Conservation (phyloP, 2,888 invertebrate species). For the Cryptosula pallasiana region DNA sequence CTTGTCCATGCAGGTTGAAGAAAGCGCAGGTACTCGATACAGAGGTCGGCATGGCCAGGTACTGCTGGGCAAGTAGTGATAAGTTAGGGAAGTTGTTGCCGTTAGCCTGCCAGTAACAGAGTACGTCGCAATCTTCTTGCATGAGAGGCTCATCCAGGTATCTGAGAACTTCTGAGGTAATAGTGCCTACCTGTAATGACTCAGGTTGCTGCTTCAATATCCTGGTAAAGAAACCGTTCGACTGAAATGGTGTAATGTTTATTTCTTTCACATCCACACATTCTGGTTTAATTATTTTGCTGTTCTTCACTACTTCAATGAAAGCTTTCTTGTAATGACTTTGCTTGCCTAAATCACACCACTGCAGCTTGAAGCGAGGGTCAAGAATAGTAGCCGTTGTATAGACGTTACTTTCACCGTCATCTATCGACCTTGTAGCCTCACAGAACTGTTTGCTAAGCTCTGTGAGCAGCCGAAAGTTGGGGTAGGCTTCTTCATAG, state of each 20-base stretch:
- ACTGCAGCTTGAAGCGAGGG: conserved; percentile 15
- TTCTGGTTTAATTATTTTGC: background rate
- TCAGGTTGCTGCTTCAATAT: conserved; percentile 20
- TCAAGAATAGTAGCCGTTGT: conserved; percentile 13
- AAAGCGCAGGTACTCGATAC: background rate
- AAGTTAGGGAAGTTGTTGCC: background rate
- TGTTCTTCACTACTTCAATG: background rate
- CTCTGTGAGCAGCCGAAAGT: background rate
- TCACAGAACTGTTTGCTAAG: background rate
- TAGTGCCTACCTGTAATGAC: background rate
- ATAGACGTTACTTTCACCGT: background rate
- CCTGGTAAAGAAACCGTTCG: conserved; percentile 17
- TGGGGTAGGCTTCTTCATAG: background rate
- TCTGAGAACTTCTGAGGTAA: background rate
- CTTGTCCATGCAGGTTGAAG: background rate
- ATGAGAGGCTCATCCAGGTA: conserved; percentile 12
- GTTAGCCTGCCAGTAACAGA: conserved; percentile 18
- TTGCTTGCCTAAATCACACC: conserved; percentile 4
- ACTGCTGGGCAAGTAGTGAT: background rate
- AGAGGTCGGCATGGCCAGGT: conserved; percentile 7
- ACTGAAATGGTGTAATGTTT: background rate
- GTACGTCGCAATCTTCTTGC: conserved; percentile 10
- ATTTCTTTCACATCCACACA: background rate
- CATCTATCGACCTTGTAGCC: background rate
- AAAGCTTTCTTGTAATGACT: conserved; percentile 1